Base-by-base conservation (phyloP, 1,140 invertebrate species). In the Nymphalis io region DNA sequence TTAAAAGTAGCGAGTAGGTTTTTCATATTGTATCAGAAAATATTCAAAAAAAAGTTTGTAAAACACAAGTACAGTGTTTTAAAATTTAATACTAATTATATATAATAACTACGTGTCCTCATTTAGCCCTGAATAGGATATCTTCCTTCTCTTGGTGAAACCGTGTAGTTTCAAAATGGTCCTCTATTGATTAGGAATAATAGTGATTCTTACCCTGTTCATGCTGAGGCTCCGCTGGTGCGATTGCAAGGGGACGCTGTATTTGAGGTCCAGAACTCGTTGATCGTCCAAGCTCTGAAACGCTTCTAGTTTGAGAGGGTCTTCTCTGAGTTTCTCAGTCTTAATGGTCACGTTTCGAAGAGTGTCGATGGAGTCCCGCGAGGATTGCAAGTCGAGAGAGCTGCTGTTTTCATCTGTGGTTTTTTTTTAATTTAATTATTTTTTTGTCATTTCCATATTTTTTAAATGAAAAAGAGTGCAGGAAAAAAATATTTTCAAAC, bases 141-240 rank as follows among this genome's bases (percentile, higher is more conserved):
- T n/a, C n/a, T 44, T 44, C 5, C 13, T n/a, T 0, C 40, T 2
- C 11, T n/a, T 44, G 1, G 11, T 1, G 8, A 15, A 13, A n/a
- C 11, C 5, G 11, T 15, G n/a, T 15, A n/a, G 12, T 13, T 44
- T 12, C 12, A 71, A 18, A 55, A 61, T 42, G 23, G 15, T 20
- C 13, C 12, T 42, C 21, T 16, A 39, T 6, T n/a, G 18, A 15
- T 40, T 44, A 0, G 44, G 12, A 57, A 57, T 39, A 60, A 68
- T 46, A n/a, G 40, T 33, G 23, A 62, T 48, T 15, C 79, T 76
- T 58, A 92, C 92, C 85, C 92, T 90, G 61, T 92, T 92, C 88
- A 91, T 92, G 67, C 92, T 92, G 42, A 90, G 86, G 74, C 91
- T 92, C 6, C 92, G 71, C 75, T 92, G 92, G 60, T 92, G 91